These are phyloP conservation scores for Parotocinclus haroldoi DNA, from an alignment of 2,797 vertebrate species.

Conservation along the genomic window DNA sequence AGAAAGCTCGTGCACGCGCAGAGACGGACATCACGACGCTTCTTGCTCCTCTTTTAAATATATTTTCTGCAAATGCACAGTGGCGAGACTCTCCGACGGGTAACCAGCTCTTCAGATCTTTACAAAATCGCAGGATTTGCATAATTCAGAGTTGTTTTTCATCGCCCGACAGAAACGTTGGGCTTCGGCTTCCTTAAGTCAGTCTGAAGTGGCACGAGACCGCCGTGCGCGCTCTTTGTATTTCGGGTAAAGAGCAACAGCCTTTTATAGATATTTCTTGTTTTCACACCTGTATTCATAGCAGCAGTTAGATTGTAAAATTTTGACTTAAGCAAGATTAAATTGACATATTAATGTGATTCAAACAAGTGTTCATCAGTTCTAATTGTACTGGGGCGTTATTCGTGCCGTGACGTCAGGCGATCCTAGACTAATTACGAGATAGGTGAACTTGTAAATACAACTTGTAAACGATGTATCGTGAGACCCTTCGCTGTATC, in stretches of 20 bases:
- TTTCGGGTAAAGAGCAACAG: neutral
- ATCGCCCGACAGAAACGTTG: neutral
- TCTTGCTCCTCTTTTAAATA: neutral
- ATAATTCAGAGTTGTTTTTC: neutral
- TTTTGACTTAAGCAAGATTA: too few relatives aligned
- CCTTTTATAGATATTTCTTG: too few relatives aligned
- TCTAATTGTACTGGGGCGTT: too few relatives aligned
- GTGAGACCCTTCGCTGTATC: too few relatives aligned
- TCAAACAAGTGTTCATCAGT: too few relatives aligned
- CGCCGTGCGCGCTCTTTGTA: neutral
- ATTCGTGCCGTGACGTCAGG: too few relatives aligned
- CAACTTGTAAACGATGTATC: too few relatives aligned
- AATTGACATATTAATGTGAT: too few relatives aligned
- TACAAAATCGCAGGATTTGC: neutral
- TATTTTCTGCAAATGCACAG: neutral
- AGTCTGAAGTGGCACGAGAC: constrained; percentile 1
- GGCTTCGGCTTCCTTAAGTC: constrained; percentile 1
- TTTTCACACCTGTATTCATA: too few relatives aligned
- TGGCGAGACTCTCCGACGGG: neutral
- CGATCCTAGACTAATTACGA: too few relatives aligned
- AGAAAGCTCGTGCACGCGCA: constrained; percentile 19
- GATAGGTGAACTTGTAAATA: too few relatives aligned
- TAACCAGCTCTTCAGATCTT: neutral
- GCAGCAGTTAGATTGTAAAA: too few relatives aligned
- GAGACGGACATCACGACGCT: constrained; percentile 25